These are phyloP conservation scores for Paradoxurus hermaphroditus DNA, from an alignment of 2,113 vertebrate genomes.

Conservation along the genomic window DNA sequence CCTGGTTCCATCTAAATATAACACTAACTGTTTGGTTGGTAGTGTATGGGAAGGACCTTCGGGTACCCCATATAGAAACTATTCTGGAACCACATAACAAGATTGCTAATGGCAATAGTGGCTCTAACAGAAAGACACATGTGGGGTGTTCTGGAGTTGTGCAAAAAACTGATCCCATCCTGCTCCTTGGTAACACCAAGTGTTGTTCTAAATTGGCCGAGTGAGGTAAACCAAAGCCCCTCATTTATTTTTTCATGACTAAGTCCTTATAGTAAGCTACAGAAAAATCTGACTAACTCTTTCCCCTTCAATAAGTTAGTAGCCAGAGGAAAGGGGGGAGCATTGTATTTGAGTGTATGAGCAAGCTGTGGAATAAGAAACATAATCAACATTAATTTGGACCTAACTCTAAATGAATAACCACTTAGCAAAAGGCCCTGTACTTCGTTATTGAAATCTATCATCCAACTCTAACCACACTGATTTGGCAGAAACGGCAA, in stretches of 20 bases:
- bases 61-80: not conserved
- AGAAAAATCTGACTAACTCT: not conserved
- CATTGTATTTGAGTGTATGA: not conserved
- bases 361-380: constrained; percentile 7
- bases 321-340: not conserved
- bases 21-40: not conserved
- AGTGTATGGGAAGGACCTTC: not conserved
- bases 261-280: not conserved
- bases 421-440: not conserved
- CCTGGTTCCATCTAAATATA: constrained; percentile 3
- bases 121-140: not conserved
- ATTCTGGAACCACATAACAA: not conserved
- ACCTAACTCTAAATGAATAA: not conserved
- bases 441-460: constrained; percentile 15
- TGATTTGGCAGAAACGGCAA: constrained; percentile 47
- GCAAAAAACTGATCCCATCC: not conserved
- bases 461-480: not conserved
- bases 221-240: not conserved
- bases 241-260: constrained; percentile 42
- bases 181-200: not conserved
- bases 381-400: not conserved
- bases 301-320: not conserved
- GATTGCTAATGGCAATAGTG: not conserved
- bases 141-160: not conserved
- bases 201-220: not conserved